These are phyloP conservation scores for Anas platyrhynchos DNA, from an alignment of 2,113 vertebrate species.

Conservation along the genomic window DNA sequence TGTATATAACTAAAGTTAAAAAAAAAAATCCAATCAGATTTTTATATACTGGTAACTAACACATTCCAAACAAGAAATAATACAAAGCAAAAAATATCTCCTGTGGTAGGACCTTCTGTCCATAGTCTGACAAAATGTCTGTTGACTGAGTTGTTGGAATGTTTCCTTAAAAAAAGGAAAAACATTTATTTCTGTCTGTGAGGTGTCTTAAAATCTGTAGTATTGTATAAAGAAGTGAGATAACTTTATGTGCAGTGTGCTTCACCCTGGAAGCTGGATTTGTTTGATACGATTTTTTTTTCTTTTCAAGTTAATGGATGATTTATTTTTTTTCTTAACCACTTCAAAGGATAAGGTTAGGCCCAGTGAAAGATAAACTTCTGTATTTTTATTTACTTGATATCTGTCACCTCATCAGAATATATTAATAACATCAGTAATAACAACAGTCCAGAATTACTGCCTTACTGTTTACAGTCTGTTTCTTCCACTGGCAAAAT, in stretches of 20 bases:
- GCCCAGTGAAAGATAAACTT: background rate
- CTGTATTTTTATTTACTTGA: background rate
- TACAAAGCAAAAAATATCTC: background rate
- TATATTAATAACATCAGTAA: background rate
- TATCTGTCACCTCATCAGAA: background rate
- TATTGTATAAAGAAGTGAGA: background rate
- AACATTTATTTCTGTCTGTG: background rate
- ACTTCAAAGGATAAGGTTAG: background rate
- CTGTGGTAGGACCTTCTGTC: background rate
- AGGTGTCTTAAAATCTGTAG: background rate
- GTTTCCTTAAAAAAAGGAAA: background rate
- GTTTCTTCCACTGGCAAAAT: conserved; percentile 14
- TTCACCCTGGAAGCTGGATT: background rate
- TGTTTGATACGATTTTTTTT: background rate
- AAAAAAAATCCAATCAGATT: background rate
- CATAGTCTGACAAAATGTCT: background rate
- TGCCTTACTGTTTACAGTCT: background rate
- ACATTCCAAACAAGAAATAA: background rate
- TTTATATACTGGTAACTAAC: background rate
- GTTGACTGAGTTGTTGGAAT: background rate
- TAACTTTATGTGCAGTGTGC: background rate
- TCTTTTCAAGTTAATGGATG: background rate
- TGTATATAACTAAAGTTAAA: background rate
- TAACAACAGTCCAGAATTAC: background rate
- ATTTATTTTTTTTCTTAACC: background rate